Conservation (phyloP, 2,113 vertebrate species). For the Notarius lentiginosus region DNA sequence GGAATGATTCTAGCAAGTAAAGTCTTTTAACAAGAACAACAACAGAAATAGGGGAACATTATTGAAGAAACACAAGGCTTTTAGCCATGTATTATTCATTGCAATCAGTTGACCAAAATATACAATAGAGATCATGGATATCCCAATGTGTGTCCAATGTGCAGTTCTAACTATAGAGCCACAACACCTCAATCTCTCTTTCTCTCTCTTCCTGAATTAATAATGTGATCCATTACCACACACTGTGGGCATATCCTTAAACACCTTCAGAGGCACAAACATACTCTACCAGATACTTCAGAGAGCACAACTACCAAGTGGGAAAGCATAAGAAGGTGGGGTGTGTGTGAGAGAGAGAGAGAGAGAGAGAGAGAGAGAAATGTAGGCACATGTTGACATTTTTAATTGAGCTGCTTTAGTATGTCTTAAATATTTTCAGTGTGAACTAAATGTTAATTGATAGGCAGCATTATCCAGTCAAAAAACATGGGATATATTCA, state of each 20-base stretch:
- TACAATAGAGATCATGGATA: slow-evolving; percentile 52
- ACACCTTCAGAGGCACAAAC: slow-evolving; percentile 52
- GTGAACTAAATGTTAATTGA: neutral
- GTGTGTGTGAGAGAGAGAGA: neutral
- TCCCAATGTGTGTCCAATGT: slow-evolving; percentile 36
- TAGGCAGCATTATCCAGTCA: neutral
- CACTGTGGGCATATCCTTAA: slow-evolving; percentile 53
- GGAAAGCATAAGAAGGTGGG: slow-evolving; percentile 35
- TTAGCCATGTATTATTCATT: slow-evolving; percentile 57
- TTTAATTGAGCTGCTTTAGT: neutral
- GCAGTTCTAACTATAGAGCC: slow-evolving; percentile 49
- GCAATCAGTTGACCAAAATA: slow-evolving; percentile 57
- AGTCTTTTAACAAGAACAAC: slow-evolving; percentile 49
- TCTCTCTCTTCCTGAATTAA: slow-evolving; percentile 48
- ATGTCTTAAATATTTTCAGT: neutral
- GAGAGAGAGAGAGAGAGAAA: neutral
- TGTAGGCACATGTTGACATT: neutral
- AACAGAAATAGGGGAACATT: slow-evolving; percentile 41
- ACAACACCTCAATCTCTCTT: slow-evolving; percentile 43
- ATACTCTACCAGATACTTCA: slow-evolving; percentile 45
- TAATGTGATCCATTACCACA: slow-evolving; percentile 51
- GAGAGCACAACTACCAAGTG: slow-evolving; percentile 37
- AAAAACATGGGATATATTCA: neutral
- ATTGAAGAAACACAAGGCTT: slow-evolving; percentile 46
- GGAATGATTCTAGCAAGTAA: slow-evolving; percentile 33